Conservation (phyloP, 1,140 invertebrate species). For the Hyposmocoma kahamanoa region DNA sequence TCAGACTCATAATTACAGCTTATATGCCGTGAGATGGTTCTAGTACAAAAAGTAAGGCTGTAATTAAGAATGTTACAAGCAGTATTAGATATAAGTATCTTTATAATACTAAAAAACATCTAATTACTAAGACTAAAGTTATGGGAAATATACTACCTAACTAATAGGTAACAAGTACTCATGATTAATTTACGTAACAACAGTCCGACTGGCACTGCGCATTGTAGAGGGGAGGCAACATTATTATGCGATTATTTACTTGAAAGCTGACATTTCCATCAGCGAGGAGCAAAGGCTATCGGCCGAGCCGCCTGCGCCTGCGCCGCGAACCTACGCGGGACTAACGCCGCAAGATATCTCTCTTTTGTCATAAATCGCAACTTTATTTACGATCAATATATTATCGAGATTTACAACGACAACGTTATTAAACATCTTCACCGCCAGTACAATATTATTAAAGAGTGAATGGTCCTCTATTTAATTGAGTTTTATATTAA, state of each 20-base stretch:
- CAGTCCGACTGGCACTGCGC: no score
- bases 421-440: slow-evolving; percentile 28
- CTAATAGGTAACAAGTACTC: no score
- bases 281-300: slow-evolving; percentile 29
- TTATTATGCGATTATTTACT: slow-evolving; percentile 30
- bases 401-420: slow-evolving; percentile 47
- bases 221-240: slow-evolving; percentile 12
- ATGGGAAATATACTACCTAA: no score
- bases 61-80: no score
- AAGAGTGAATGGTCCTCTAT: not conserved
- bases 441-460: not conserved
- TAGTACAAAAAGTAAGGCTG: no score
- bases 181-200: no score
- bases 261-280: slow-evolving; percentile 32
- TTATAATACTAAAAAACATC: no score
- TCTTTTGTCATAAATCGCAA: slow-evolving; percentile 52
- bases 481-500: no score
- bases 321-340: slow-evolving; percentile 5
- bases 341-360: slow-evolving; percentile 30
- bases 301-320: not conserved
- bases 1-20: no score
- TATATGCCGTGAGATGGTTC: no score
- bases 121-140: no score
- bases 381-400: slow-evolving; percentile 61
- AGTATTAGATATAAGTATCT: no score